Conservation (phyloP, 2,113 vertebrate genomes). For the Paradoxurus hermaphroditus region DNA sequence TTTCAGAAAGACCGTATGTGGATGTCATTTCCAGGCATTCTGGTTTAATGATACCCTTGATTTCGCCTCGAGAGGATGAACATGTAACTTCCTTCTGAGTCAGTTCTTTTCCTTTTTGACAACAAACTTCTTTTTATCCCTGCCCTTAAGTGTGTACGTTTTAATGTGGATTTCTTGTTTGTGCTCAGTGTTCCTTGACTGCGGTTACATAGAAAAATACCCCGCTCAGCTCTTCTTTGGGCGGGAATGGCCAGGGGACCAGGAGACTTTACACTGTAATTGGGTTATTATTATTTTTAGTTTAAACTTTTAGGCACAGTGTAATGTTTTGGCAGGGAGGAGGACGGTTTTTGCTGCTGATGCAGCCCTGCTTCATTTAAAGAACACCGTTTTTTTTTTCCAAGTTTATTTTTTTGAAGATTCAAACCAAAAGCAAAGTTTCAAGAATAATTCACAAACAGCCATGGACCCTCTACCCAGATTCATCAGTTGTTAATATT, state of each 20-base stretch:
- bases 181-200: not conserved
- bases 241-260: not conserved
- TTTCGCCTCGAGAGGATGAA: not conserved
- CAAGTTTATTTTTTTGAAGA: slow-evolving; percentile 16
- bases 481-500: not conserved
- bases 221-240: not conserved
- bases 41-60: slow-evolving; percentile 6
- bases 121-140: slow-evolving; percentile 18
- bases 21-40: slow-evolving; percentile 53
- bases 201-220: not conserved
- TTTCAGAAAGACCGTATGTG: slow-evolving; percentile 10
- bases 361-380: slow-evolving; percentile 30
- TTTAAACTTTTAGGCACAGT: slow-evolving; percentile 1
- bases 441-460: not conserved
- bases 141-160: not conserved
- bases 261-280: not conserved
- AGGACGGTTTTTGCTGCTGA: not conserved
- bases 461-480: not conserved
- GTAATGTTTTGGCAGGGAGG: not conserved
- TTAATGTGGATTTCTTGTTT: not conserved
- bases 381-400: not conserved
- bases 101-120: not conserved
- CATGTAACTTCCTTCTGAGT: not conserved
- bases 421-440: not conserved
- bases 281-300: not conserved